A percentile compares a stretch with the other conserved stretches of the same genome.
Conservation (phyloP, 2,797 vertebrate species). For the Rhabdophis nuchalis region DNA sequence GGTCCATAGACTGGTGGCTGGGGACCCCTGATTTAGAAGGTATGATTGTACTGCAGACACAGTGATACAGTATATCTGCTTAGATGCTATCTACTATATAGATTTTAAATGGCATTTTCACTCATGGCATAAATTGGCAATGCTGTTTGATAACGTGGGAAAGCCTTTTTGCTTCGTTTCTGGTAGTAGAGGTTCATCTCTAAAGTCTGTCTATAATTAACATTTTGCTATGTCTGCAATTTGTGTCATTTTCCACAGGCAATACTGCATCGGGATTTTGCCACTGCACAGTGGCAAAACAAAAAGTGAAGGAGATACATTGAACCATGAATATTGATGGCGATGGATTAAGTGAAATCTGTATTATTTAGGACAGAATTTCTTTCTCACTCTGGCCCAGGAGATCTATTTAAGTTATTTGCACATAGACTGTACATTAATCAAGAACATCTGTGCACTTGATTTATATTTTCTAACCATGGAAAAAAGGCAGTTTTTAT, state of each 20-base stretch:
- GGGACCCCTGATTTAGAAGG: background rate
- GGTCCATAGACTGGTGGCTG: background rate
- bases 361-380: background rate
- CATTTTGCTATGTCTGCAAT: background rate
- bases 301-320: background rate
- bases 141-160: background rate
- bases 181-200: background rate
- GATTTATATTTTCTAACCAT: background rate
- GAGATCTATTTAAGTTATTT: background rate
- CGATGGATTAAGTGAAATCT: background rate
- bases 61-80: background rate
- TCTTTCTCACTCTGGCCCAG: background rate
- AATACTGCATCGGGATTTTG: background rate
- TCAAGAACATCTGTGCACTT: background rate
- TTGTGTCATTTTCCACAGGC: background rate
- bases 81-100: background rate
- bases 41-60: background rate
- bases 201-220: background rate
- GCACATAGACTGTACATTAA: background rate
- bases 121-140: constrained; percentile 1
- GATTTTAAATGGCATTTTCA: constrained; percentile 13
- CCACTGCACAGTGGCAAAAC: background rate
- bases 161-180: background rate
- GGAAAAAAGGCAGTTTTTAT: background rate
- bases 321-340: background rate